Evolutionary conservation across 2,797 vertebrate species (phyloP).

Genomic region (Urophycis tenuis): DNA sequence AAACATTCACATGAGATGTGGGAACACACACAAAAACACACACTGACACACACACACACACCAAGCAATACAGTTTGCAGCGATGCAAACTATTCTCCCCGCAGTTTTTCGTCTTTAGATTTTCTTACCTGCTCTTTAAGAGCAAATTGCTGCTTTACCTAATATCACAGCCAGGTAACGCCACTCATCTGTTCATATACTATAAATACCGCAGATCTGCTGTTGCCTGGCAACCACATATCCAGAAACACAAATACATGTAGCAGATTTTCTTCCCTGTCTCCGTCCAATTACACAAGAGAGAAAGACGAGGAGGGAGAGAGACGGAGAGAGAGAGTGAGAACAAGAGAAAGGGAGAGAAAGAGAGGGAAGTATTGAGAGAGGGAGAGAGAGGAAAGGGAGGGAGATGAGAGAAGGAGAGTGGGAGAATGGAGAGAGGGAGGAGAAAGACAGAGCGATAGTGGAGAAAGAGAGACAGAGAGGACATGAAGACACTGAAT

Average conservation of each 20-base stretch:
- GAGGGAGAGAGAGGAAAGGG: background rate
- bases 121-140: slow-evolving; percentile 49
- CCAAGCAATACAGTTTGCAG: background rate
- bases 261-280: slow-evolving; percentile 42
- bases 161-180: slow-evolving; percentile 70
- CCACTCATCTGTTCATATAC: slow-evolving; percentile 79
- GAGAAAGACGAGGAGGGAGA: background rate
- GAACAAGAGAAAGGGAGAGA: background rate
- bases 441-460: background rate
- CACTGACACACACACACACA: background rate
- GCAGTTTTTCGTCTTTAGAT: background rate
- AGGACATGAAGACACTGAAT: background rate
- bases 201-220: slow-evolving; percentile 78
- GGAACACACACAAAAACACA: background rate
- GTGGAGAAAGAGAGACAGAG: background rate
- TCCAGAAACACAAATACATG: slow-evolving; percentile 61
- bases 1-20: background rate
- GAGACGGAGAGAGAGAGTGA: background rate
- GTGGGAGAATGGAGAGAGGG: background rate
- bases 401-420: background rate
- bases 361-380: background rate
- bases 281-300: background rate
- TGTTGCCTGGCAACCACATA: slow-evolving; percentile 82
- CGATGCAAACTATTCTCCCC: slow-evolving; percentile 8
- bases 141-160: slow-evolving; percentile 57